Conservation (phyloP, 2,797 vertebrate species). For the Helostoma temminkii region DNA sequence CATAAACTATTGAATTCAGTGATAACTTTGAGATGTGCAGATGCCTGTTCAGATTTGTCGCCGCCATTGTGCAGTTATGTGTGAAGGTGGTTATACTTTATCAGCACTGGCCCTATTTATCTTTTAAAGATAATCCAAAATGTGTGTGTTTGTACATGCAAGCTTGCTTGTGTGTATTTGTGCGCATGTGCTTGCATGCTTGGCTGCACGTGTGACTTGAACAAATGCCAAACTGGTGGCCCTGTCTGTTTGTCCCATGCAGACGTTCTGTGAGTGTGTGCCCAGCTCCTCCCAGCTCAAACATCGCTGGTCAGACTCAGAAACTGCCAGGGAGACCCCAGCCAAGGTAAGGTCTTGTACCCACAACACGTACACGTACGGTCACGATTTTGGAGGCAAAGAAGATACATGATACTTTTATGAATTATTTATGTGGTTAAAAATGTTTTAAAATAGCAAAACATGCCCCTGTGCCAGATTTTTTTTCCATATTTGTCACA, state of each 20-base stretch:
- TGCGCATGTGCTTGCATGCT: slow-evolving; percentile 71
- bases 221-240: slow-evolving; percentile 76
- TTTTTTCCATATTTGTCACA: too few species aligned
- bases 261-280: slow-evolving; percentile 88
- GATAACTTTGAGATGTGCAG: slow-evolving; percentile 56
- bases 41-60: slow-evolving; percentile 50
- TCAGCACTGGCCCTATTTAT: slow-evolving; percentile 37
- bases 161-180: slow-evolving; percentile 43
- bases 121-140: slow-evolving; percentile 27
- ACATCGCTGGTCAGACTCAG: slow-evolving; percentile 88
- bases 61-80: slow-evolving; percentile 25
- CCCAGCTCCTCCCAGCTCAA: slow-evolving; percentile 87
- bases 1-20: slow-evolving; percentile 51
- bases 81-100: slow-evolving; percentile 50
- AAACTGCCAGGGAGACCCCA: slow-evolving; percentile 84
- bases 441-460: too few species aligned
- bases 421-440: too few species aligned
- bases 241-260: slow-evolving; percentile 84
- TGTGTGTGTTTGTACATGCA: slow-evolving; percentile 25
- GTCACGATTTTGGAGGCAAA: not conserved
- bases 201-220: slow-evolving; percentile 71
- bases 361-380: slow-evolving; percentile 5
- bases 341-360: slow-evolving; percentile 85
- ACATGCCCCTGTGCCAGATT: too few species aligned
- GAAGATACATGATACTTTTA: too few species aligned